Percentiles rank a stretch among this genome's conserved stretches.
Evolutionary conservation across 2,888 invertebrate species (phyloP).

Genomic region (Melanophora roralis): DNA sequence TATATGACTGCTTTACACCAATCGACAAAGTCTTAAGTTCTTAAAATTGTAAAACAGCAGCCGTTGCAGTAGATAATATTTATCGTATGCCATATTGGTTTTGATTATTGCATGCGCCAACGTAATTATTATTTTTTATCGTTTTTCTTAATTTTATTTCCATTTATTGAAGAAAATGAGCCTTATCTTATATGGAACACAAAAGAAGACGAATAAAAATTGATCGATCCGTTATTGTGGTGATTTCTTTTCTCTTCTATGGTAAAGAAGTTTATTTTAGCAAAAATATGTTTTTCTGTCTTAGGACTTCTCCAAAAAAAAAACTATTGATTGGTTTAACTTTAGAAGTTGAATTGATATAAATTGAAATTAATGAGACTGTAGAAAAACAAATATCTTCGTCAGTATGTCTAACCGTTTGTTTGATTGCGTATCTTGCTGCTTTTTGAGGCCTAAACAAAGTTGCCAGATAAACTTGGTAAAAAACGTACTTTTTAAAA

Average conservation of each 20-base stretch:
- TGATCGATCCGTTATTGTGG: constrained; percentile 39
- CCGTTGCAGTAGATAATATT: not conserved
- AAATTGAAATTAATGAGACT: constrained; percentile 65
- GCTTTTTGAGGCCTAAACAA: too few species aligned
- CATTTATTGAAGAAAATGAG: constrained; percentile 6
- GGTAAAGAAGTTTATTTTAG: not conserved
- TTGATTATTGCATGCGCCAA: constrained; percentile 46
- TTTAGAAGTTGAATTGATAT: constrained; percentile 65
- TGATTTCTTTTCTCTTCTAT: not conserved
- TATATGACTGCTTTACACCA: not conserved
- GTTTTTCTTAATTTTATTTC: constrained; percentile 29
- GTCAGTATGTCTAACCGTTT: not conserved
- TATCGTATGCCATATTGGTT: constrained; percentile 10
- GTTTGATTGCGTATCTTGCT: constrained; percentile 18
- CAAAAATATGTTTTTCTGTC: not conserved
- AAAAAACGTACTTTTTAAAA: too few species aligned
- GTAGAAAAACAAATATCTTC: constrained; percentile 21
- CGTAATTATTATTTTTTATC: constrained; percentile 47
- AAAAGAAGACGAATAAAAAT: not conserved
- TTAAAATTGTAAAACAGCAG: not conserved
- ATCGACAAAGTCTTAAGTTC: not conserved
- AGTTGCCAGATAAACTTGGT: too few species aligned
- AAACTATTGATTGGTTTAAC: constrained; percentile 65
- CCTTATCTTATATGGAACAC: constrained; percentile 21
- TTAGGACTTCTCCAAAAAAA: not conserved